Evolutionary conservation across 2,113 vertebrate genomes (phyloP).

Genomic region (Pogona vitticeps): DNA sequence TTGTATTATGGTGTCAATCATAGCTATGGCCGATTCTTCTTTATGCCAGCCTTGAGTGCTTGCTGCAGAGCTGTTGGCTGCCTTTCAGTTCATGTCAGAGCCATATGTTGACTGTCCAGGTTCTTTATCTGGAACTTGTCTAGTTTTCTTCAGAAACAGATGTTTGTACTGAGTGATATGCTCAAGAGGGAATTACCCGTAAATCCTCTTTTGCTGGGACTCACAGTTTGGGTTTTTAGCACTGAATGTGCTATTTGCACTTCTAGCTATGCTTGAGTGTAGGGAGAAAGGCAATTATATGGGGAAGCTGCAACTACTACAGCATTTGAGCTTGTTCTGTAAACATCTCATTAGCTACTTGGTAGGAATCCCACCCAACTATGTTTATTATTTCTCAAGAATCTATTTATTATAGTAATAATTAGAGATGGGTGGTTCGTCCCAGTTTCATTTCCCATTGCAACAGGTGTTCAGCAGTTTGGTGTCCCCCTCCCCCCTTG

Average conservation of each 20-base stretch:
- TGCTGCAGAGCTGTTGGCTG: conserved; percentile 18
- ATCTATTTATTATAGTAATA: not conserved
- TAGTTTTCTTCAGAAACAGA: conserved; percentile 52
- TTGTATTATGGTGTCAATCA: not conserved
- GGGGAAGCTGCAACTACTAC: not conserved
- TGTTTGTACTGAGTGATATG: conserved; percentile 47
- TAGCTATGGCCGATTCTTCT: not conserved
- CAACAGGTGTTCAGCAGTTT: no score
- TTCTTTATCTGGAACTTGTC: conserved; percentile 37
- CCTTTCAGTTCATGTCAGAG: conserved; percentile 22
- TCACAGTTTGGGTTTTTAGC: conserved; percentile 19
- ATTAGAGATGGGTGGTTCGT: no score
- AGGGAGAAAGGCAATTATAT: no score
- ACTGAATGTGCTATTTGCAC: not conserved
- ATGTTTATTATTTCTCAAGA: not conserved
- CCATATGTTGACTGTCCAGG: conserved; percentile 23
- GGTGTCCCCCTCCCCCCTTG: no score
- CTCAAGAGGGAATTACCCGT: conserved; percentile 29
- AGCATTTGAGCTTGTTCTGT: not conserved
- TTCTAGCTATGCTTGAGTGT: not conserved
- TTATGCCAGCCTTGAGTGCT: not conserved
- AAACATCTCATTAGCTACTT: not conserved
- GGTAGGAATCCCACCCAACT: not conserved
- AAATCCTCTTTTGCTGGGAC: conserved; percentile 1
- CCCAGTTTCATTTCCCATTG: no score